Conservation (phyloP, 2,888 invertebrate genomes). For the Lasioglossum lativentre region DNA sequence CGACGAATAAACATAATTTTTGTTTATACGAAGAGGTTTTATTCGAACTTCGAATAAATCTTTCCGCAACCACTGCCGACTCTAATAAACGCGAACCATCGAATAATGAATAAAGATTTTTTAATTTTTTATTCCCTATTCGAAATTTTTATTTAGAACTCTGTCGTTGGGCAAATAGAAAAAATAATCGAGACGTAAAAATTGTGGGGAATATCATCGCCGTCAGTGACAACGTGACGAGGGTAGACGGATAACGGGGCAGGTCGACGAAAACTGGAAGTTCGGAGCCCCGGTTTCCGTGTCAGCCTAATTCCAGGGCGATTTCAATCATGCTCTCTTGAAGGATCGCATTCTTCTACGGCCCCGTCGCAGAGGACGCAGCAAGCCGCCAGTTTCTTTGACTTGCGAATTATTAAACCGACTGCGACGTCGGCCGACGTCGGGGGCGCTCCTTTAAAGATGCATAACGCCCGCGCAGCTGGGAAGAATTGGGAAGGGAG, state of each 20-base stretch:
- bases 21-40: too few species aligned
- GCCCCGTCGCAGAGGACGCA: constrained; percentile 7
- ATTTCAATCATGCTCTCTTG: constrained; percentile 49
- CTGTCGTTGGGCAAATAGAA: too few species aligned
- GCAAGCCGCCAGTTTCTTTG: constrained; percentile 30
- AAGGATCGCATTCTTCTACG: constrained; percentile 11
- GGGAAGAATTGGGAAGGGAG: constrained; percentile 23
- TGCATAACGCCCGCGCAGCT: constrained; percentile 28
- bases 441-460: constrained; percentile 46
- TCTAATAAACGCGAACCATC: too few species aligned
- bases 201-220: constrained; percentile 18
- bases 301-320: constrained; percentile 54
- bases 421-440: constrained; percentile 30
- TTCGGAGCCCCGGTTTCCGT: constrained; percentile 17
- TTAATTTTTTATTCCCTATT: too few species aligned
- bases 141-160: too few species aligned
- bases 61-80: too few species aligned
- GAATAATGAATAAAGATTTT: too few species aligned
- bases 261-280: constrained; percentile 14
- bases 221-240: neutral
- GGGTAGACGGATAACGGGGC: neutral
- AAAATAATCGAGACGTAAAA: too few species aligned
- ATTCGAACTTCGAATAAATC: too few species aligned
- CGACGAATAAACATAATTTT: too few species aligned
- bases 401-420: constrained; percentile 59